Conservation (phyloP, 1,140 invertebrate species). For the Patella vulgata region DNA sequence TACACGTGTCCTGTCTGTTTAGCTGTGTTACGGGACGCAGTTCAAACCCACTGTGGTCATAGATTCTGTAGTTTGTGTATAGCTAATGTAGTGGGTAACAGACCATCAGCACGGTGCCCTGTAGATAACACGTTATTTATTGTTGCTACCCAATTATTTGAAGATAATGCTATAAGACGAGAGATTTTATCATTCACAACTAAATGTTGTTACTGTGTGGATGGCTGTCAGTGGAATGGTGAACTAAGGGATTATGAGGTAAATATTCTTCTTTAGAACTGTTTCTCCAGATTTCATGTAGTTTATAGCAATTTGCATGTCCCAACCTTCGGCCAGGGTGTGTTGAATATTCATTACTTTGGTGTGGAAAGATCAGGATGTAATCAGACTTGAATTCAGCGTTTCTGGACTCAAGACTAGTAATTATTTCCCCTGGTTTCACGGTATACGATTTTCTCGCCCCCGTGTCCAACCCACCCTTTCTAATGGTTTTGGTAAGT, state of each 20-base stretch:
- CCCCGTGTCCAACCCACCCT: too few species aligned
- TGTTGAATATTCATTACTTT: too few species aligned
- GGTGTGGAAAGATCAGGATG: neutral
- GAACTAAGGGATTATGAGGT: conserved; percentile 53
- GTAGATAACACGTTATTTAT: conserved; percentile 73
- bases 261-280: neutral
- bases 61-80: conserved; percentile 86
- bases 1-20: conserved; percentile 91
- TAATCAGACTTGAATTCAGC: neutral
- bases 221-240: conserved; percentile 44
- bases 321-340: too few species aligned
- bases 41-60: conserved; percentile 87
- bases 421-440: too few species aligned
- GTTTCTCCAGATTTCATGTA: neutral
- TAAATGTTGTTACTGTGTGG: conserved; percentile 47
- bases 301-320: neutral
- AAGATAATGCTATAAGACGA: conserved; percentile 82
- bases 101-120: conserved; percentile 74
- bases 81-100: conserved; percentile 74
- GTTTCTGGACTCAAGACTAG: too few species aligned
- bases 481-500: too few species aligned
- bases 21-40: conserved; percentile 82
- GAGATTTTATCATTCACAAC: conserved; percentile 78
- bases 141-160: conserved; percentile 75
- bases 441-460: too few species aligned